Evolutionary conservation across 2,797 vertebrate genomes (phyloP).

Genomic region (Gambusia yucatana): DNA sequence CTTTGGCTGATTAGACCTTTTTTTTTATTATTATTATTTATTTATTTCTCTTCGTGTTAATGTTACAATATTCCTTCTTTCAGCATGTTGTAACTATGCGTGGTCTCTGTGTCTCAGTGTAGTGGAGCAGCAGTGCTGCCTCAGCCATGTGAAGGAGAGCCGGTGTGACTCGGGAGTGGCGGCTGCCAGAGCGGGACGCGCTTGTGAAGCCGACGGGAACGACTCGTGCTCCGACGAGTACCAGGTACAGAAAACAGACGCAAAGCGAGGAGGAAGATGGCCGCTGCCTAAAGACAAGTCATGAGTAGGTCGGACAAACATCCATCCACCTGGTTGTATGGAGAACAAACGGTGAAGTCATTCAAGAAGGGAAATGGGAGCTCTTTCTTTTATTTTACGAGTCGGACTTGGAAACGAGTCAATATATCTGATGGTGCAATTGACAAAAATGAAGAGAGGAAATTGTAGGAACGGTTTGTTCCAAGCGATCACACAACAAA

Average conservation of each 20-base stretch:
- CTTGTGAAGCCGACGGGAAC: constrained; percentile 75
- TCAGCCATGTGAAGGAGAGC: constrained; percentile 85
- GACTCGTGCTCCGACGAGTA: constrained; percentile 81
- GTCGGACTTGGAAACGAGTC: not conserved
- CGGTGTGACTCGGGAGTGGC: constrained; percentile 87
- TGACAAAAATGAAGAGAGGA: not conserved
- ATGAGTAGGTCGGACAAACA: not conserved
- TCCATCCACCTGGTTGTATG: not conserved
- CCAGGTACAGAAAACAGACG: constrained; percentile 70
- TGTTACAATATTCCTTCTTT: too few species aligned
- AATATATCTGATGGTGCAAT: constrained; percentile 7
- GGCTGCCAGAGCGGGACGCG: constrained; percentile 84
- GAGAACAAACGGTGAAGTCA: constrained; percentile 11
- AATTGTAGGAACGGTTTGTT: not conserved
- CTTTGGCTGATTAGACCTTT: not conserved
- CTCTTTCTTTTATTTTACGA: not conserved
- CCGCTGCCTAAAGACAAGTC: not conserved
- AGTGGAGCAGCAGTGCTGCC: constrained; percentile 89
- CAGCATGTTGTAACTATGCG: not conserved
- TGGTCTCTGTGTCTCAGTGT: constrained; percentile 73
- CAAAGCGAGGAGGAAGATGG: constrained; percentile 1
- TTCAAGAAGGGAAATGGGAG: not conserved
- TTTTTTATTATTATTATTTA: not conserved
- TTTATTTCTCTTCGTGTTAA: not conserved
- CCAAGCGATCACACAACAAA: not conserved